Percentiles rank a stretch among this genome's conserved stretches.
These are phyloP conservation scores for Hartigia nigra DNA, from an alignment of 2,888 invertebrate species.

Conservation along the genomic window DNA sequence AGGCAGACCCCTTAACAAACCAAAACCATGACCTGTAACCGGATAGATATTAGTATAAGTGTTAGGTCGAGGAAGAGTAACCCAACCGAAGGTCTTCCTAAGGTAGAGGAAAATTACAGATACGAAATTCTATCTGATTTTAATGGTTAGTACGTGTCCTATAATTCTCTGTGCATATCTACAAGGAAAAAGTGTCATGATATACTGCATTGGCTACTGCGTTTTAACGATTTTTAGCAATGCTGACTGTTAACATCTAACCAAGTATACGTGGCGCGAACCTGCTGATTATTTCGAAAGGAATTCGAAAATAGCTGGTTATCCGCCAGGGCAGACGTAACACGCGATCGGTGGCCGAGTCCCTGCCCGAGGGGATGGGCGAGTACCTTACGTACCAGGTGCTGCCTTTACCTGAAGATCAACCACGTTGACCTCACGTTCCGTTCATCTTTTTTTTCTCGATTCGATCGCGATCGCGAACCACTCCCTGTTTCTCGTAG, in stretches of 20 bases:
- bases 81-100: conserved; percentile 35
- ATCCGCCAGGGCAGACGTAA: not conserved
- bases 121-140: no score
- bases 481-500: no score
- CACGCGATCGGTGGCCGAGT: conserved; percentile 6
- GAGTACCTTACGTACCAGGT: conserved; percentile 2
- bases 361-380: not conserved
- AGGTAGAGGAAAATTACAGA: no score
- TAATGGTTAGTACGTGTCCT: no score
- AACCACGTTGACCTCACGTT: not conserved
- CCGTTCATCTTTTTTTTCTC: no score
- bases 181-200: no score
- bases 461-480: no score
- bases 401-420: not conserved
- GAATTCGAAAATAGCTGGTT: conserved; percentile 30
- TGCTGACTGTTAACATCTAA: no score
- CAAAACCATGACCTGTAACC: conserved; percentile 48
- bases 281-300: conserved; percentile 28
- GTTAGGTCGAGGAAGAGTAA: conserved; percentile 27
- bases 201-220: no score
- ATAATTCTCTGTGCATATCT: no score
- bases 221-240: no score
- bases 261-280: not conserved
- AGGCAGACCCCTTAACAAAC: conserved; percentile 34
- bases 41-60: conserved; percentile 49